phyloP scores from a whole-genome alignment of 2,113 vertebrate genomes.

The Danionella cerebrum region DNA sequence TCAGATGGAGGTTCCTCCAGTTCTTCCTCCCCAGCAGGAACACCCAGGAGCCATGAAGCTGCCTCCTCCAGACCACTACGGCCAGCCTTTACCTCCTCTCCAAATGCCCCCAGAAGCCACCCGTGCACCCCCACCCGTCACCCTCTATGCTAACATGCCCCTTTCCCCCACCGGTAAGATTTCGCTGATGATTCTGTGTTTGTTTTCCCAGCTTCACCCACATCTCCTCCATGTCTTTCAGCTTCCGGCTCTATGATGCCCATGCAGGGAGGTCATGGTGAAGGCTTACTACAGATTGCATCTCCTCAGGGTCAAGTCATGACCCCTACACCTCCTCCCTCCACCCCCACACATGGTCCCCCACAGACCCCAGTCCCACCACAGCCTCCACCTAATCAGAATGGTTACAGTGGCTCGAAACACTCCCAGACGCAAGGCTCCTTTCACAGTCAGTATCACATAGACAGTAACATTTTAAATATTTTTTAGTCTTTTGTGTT shows the following conservation, averaged over 20 bases:
- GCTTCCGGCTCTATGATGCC: conserved; percentile 58
- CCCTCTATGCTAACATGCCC: conserved; percentile 54
- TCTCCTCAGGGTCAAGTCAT: conserved; percentile 58
- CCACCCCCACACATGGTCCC: conserved; percentile 49
- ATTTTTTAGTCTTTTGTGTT: too few species aligned
- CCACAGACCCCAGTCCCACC: conserved; percentile 48
- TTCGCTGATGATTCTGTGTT: too few species aligned
- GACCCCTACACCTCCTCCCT: conserved; percentile 49
- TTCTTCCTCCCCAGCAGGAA: conserved; percentile 47
- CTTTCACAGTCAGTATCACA: conserved; percentile 58
- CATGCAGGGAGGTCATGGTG: conserved; percentile 51
- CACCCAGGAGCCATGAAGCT: conserved; percentile 54
- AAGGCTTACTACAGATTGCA: conserved; percentile 54
- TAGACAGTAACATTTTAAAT: too few species aligned
- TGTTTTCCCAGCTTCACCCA: too few species aligned
- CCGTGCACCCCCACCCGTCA: conserved; percentile 41
- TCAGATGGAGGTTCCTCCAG: conserved; percentile 55
- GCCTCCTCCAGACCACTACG: conserved; percentile 57
- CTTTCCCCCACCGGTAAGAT: conserved; percentile 55
- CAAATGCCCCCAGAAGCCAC: conserved; percentile 51
- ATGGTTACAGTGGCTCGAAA: conserved; percentile 42
- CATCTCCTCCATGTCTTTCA: conserved; percentile 17
- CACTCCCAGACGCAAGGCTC: conserved; percentile 44
- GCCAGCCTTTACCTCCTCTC: conserved; percentile 53
- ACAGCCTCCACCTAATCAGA: conserved; percentile 49